Conservation (phyloP, 2,888 invertebrate species). For the Mesorhabditis spiculigera region DNA sequence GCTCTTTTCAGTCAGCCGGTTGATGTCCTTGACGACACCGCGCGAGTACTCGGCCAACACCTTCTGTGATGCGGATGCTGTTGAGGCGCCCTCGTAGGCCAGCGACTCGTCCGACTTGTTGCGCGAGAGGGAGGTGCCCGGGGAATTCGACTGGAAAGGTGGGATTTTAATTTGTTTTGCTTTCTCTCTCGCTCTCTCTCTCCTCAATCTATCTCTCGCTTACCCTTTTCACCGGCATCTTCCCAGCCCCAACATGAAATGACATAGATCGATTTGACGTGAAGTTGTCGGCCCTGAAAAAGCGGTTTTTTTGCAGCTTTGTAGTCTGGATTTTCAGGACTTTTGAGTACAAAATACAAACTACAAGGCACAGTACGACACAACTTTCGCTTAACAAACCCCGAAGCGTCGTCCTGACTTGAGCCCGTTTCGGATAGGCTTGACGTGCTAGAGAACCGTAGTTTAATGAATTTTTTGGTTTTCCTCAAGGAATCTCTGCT, state of each 20-base stretch:
- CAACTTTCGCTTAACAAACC: not conserved
- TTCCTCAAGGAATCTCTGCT: not conserved
- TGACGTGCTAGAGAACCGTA: no score
- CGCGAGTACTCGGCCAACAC: conserved; percentile 23
- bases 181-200: no score
- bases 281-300: conserved; percentile 44
- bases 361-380: not conserved
- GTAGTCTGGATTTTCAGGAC: not conserved
- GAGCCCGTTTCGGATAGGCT: not conserved
- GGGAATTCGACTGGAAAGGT: not conserved
- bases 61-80: not conserved
- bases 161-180: conserved; percentile 5
- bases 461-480: not conserved
- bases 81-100: not conserved
- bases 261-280: conserved; percentile 47
- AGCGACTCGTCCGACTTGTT: conserved; percentile 14
- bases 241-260: conserved; percentile 34
- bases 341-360: not conserved
- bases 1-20: conserved; percentile 19
- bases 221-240: not conserved
- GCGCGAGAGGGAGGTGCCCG: conserved; percentile 3
- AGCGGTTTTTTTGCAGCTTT: not conserved
- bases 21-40: conserved; percentile 27
- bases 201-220: conserved; percentile 12
- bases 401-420: not conserved